Conservation (phyloP, 1,140 invertebrate species). For the Drosophila gunungcola region DNA sequence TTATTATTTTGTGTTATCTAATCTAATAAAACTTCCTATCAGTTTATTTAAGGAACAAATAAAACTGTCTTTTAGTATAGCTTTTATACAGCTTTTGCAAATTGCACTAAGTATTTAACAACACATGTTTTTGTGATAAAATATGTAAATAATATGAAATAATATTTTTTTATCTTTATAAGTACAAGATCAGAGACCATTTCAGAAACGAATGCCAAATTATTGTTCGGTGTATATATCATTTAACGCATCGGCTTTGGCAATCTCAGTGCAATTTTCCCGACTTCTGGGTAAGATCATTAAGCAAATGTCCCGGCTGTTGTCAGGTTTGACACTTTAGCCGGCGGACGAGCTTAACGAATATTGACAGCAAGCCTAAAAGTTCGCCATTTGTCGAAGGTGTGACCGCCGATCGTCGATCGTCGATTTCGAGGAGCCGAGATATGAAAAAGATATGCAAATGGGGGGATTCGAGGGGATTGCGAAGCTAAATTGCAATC, state of each 20-base stretch:
- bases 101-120: no score
- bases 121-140: no score
- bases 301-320: constrained; percentile 81
- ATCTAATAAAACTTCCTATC: no score
- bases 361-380: constrained; percentile 80
- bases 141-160: no score
- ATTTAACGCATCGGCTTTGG: constrained; percentile 37
- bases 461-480: neutral
- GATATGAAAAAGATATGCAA: neutral
- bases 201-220: no score
- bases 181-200: no score
- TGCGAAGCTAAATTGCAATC: constrained; percentile 6
- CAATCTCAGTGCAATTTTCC: constrained; percentile 34
- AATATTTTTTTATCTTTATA: no score
- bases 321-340: constrained; percentile 82
- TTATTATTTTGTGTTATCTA: no score
- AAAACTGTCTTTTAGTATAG: no score
- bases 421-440: neutral
- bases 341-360: constrained; percentile 78
- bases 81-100: no score
- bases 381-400: constrained; percentile 67
- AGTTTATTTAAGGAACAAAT: no score
- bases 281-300: constrained; percentile 67
- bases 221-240: constrained; percentile 43
- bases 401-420: constrained; percentile 11